Evolutionary conservation across 2,113 vertebrate species (phyloP), one percentile per base, ranked within the genome.

Genomic region (Polyodon spathula): DNA sequence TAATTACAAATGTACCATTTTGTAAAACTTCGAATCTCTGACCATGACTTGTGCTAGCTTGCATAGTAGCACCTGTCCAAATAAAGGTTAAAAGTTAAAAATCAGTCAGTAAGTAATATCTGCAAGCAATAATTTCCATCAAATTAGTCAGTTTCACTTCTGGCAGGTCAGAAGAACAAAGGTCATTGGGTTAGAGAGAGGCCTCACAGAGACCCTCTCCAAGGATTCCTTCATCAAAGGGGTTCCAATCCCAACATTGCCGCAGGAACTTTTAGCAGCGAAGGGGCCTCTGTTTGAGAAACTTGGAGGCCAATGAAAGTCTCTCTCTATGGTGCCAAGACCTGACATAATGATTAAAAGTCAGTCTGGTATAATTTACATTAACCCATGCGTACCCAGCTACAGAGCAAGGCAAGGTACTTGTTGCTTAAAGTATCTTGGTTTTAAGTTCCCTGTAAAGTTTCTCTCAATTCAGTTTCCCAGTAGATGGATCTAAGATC

Each of bases 1-100:
- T 83, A 54, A 89, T 81, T 0, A 85, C 37, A 70, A 89, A 88
- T n/a, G 85, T 85, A 38, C 86, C 87, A 59, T 88, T 87, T 63
- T 56, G 70, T 59, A 86, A 72, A 56, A 89, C 87, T 67, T 89
- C 83, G 77, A 89, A 89, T 27, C 85, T 81, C 17, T 68, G 62
- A 14, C 83, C 84, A 17, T 84, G 77, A 67, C 81, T 86, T 27
- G 71, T 79, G 71, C 75, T 78, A 37, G 76, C 82, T 64, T 85
- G 78, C 54, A 89, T 81, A 40, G 83, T 86, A 48, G 82, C 83
- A 67, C 86, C 87, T 88, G 65, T 62, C n/a, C n/a, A n/a, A n/a
- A n/a, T 37, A 15, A 56, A 15, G 48, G 8, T 58, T 58, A 51
- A 3, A 71, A 2, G 58, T 15, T 41, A 11, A 15, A 58, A 48